Conservation (phyloP, 2,113 vertebrate genomes). For the Phocoena phocoena region DNA sequence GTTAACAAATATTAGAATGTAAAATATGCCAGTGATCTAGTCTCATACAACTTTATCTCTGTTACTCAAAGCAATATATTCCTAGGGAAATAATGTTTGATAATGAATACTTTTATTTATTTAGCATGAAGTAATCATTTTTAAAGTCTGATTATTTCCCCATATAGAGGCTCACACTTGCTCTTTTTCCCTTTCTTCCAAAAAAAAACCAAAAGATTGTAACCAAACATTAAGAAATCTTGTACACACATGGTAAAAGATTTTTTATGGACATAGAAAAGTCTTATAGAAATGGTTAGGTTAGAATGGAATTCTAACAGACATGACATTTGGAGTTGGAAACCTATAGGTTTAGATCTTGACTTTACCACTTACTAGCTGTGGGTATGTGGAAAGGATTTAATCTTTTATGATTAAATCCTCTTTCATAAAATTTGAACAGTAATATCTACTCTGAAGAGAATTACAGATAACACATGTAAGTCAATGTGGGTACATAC, state of each 20-base stretch:
- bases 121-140: background rate
- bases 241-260: background rate
- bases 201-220: no score
- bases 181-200: background rate
- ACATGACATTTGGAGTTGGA: background rate
- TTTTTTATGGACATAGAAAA: background rate
- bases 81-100: background rate
- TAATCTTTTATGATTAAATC: background rate
- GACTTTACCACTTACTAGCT: background rate
- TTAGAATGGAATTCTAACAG: background rate
- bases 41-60: background rate
- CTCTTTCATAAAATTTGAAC: background rate
- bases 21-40: background rate
- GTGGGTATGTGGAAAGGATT: background rate
- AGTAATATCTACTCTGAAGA: background rate
- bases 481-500: fast-evolving
- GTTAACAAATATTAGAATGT: background rate
- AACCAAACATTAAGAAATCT: background rate
- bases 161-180: background rate
- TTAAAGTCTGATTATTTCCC: background rate
- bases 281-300: background rate
- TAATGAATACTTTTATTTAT: background rate
- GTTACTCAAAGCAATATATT: background rate
- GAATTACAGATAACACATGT: background rate
- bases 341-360: background rate